Conservation (phyloP, 1,140 invertebrate species). For the Belonocnema kinseyi region DNA sequence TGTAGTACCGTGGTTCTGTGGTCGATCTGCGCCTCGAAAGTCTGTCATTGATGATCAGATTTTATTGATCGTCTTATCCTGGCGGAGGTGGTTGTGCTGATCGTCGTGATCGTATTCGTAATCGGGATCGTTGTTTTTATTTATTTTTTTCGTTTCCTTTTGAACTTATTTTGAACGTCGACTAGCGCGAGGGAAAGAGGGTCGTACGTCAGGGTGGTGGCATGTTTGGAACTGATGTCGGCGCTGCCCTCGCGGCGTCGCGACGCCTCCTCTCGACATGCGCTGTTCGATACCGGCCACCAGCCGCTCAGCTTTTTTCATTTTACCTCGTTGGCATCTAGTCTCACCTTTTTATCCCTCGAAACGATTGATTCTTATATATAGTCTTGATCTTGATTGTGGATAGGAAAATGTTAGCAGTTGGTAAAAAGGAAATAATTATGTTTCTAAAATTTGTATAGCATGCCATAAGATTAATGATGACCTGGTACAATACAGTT, state of each 20-base stretch:
- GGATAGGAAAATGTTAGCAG: too few species aligned
- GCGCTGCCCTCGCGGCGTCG: slow-evolving; percentile 59
- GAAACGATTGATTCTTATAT: neutral
- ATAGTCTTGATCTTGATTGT: neutral
- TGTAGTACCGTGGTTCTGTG: slow-evolving; percentile 50
- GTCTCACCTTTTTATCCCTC: slow-evolving; percentile 6
- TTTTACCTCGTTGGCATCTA: slow-evolving; percentile 10
- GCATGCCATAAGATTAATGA: too few species aligned
- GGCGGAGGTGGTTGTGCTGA: slow-evolving; percentile 4
- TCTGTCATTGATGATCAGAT: slow-evolving; percentile 51
- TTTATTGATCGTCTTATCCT: slow-evolving; percentile 30
- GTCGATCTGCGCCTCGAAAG: slow-evolving; percentile 45
- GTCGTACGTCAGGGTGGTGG: slow-evolving; percentile 70
- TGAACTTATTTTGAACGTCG: slow-evolving; percentile 45
- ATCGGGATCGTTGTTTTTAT: slow-evolving; percentile 25
- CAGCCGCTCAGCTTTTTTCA: slow-evolving; percentile 37
- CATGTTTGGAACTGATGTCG: slow-evolving; percentile 71
- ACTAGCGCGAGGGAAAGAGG: slow-evolving; percentile 57
- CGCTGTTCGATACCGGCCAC: slow-evolving; percentile 56
- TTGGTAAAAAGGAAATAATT: too few species aligned
- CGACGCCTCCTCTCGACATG: slow-evolving; percentile 60
- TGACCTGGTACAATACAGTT: too few species aligned
- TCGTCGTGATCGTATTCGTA: slow-evolving; percentile 33
- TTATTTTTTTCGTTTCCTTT: slow-evolving; percentile 8
- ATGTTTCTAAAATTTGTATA: too few species aligned